Evolutionary conservation across 2,113 vertebrate genomes (phyloP), one percentile per base, ranked within the genome.

Genomic region (Eonycteris spelaea): DNA sequence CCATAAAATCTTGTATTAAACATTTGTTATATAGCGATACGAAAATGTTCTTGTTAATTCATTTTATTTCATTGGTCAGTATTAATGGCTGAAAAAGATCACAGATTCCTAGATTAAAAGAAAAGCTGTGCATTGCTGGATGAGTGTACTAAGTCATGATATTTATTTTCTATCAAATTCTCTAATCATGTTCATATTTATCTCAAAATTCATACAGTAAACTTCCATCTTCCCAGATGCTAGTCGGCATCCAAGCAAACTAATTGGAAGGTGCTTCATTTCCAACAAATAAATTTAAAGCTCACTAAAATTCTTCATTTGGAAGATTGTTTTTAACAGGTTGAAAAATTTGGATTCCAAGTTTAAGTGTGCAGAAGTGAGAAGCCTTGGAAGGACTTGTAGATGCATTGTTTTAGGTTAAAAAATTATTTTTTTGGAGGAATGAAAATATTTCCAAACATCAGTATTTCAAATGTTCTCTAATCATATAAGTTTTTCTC

Each of bases 141-240:
- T 78, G 65, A 71, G 3, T 35, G 9, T 26, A 67, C 59, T 77
- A 88, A 68, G 61, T 33, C 1, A 12, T 38, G 6, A 19, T 45
- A 38, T 59, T 74, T 80, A 67, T 74, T 84, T 89, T 88, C 55
- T 91, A 53, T 73, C 24, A 73, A 73, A 24, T 67, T 78, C 21
- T 84, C 7, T 83, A 48, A 96, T 57, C 90, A 22, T 35, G 71
- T 28, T 24, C 30, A 43, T 73, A 12, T 68, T 92, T 91, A 67
- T 43, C 88, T 95, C 92, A 55, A 91, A 74, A 94, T 91, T 86
- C 35, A n/a, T 59, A 61, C 19, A 73, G 21, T 48, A 61, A 38
- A 85, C 73, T 59, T 92, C 48, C 61, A 35, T 71, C 79, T 68
- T 75, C 48, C 30, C 74, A 30, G 1, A 26, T 48, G 1, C 55